phyloP scores from a whole-genome alignment of 2,888 invertebrate species.

The Tanypteryx hageni region DNA sequence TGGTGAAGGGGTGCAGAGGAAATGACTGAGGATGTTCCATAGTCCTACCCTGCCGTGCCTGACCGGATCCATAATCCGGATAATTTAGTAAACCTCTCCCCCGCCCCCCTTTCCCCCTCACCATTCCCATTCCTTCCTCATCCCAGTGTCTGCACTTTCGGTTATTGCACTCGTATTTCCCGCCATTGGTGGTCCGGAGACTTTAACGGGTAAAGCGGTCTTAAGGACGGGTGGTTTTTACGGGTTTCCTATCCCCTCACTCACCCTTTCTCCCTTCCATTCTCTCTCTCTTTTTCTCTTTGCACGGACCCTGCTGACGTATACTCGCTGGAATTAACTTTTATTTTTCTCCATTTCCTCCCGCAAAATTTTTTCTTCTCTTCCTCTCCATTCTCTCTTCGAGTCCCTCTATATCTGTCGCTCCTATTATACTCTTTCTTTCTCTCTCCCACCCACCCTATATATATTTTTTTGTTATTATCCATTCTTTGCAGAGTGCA shows the following conservation, averaged over 20 bases:
- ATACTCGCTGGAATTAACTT: slow-evolving; percentile 38
- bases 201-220: slow-evolving; percentile 55
- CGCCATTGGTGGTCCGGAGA: slow-evolving; percentile 54
- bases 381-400: not conserved
- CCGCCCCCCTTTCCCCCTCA: not conserved
- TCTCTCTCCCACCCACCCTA: too few relatives aligned
- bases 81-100: not conserved
- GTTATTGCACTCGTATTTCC: slow-evolving; percentile 59
- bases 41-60: not conserved
- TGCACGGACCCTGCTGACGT: not conserved
- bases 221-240: slow-evolving; percentile 43
- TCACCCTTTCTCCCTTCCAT: not conserved
- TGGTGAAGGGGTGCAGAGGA: not conserved
- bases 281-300: not conserved
- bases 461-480: not conserved
- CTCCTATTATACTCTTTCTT: not conserved
- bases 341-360: slow-evolving; percentile 31
- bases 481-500: slow-evolving; percentile 11
- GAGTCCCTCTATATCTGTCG: not conserved
- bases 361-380: not conserved
- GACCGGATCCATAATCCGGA: slow-evolving; percentile 2
- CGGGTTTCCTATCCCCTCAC: not conserved
- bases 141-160: slow-evolving; percentile 42
- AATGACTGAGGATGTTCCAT: slow-evolving; percentile 37
- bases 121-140: slow-evolving; percentile 31